phyloP scores from a whole-genome alignment of 2,797 vertebrate genomes.

The Gymnoscopelus braueri region DNA sequence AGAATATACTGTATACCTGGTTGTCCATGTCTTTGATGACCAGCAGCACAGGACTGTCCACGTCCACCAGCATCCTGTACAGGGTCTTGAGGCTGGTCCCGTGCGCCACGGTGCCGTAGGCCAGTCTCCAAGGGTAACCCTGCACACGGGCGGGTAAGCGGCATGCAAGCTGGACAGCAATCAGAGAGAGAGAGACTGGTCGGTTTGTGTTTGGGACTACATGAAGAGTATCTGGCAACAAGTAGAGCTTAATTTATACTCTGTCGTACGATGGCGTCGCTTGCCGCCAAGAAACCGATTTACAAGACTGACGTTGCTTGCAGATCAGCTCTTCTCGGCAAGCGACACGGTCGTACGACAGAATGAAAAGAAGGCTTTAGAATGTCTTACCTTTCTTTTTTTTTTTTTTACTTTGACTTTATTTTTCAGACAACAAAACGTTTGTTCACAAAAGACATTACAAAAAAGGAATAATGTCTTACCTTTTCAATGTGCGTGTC shows the following conservation, averaged over 20 bases:
- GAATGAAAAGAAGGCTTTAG: not conserved
- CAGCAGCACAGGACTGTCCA: conserved; percentile 93
- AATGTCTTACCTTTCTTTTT: conserved; percentile 86
- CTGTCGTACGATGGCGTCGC: too few species aligned
- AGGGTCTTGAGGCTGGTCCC: conserved; percentile 97
- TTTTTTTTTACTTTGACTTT: too few species aligned
- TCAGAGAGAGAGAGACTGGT: not conserved
- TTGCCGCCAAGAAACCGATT: too few species aligned
- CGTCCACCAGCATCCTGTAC: conserved; percentile 88
- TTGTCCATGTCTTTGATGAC: conserved; percentile 95
- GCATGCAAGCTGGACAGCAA: conserved; percentile 83
- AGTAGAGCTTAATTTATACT: too few species aligned
- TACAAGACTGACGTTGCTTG: too few species aligned
- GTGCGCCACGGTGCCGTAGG: conserved; percentile 91
- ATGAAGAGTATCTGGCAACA: too few species aligned
- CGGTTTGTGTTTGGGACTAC: not conserved
- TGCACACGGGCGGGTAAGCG: conserved; percentile 94
- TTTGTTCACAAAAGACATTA: too few species aligned
- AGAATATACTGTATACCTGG: conserved; percentile 79
- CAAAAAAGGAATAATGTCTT: too few species aligned
- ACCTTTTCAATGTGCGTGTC: conserved; percentile 95
- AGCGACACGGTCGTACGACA: not conserved
- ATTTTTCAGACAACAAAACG: too few species aligned
- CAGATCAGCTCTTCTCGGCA: too few species aligned
- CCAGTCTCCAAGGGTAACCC: conserved; percentile 92